Percentiles rank a stretch among this genome's conserved stretches.
Evolutionary conservation across 2,888 invertebrate genomes (phyloP).

Genomic region (Scrobipalpa atriplicella): DNA sequence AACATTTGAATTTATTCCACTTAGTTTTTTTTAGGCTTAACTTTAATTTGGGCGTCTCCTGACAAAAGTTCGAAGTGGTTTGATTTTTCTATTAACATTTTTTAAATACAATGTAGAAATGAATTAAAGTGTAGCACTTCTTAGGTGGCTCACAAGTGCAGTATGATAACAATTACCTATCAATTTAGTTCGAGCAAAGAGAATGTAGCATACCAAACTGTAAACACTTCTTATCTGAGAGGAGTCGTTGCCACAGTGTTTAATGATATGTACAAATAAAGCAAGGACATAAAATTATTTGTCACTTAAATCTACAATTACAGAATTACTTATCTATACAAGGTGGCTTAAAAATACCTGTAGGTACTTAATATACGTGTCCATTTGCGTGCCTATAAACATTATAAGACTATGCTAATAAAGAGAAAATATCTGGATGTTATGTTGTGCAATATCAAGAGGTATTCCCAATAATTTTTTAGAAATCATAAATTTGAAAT

Average conservation of each 20-base stretch:
- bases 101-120: not conserved
- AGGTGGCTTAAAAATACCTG: not conserved
- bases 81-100: not conserved
- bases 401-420: no score
- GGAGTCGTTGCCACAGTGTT: conserved; percentile 62
- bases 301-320: conserved; percentile 3
- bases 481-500: no score
- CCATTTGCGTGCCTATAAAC: no score
- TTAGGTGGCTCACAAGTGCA: not conserved
- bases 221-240: conserved; percentile 67
- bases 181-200: conserved; percentile 42
- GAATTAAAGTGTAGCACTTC: not conserved
- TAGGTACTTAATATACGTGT: not conserved
- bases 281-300: conserved; percentile 37
- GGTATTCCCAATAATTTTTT: no score
- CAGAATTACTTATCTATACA: not conserved
- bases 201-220: conserved; percentile 41
- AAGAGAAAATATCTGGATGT: no score
- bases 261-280: conserved; percentile 48
- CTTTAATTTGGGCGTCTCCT: not conserved
- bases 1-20: conserved; percentile 61
- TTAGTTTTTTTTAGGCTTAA: conserved; percentile 36
- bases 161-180: conserved; percentile 37
- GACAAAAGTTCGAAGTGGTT: not conserved
- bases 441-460: no score